phyloP scores from a whole-genome alignment of 2,113 vertebrate genomes.

The Leiothrix lutea region DNA sequence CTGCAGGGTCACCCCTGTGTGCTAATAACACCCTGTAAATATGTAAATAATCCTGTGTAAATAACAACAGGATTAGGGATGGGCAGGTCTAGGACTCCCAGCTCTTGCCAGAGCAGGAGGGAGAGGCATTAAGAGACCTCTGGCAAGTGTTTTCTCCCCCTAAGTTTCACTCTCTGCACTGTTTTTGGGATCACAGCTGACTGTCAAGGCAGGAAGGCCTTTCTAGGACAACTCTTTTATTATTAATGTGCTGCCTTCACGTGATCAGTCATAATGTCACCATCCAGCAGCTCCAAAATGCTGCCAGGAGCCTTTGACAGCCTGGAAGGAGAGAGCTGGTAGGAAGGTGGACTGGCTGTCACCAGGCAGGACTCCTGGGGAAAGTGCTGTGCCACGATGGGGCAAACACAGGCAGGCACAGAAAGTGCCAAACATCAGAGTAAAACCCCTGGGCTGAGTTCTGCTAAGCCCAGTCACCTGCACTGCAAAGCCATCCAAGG shows the following conservation, averaged over 20 bases:
- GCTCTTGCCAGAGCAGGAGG: neutral
- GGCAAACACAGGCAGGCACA: accelerated
- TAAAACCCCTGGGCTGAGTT: accelerated
- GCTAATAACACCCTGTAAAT: neutral
- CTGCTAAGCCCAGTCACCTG: neutral
- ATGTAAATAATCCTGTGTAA: neutral
- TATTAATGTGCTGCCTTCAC: neutral
- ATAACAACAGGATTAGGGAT: neutral
- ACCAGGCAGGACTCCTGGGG: neutral
- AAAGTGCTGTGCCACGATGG: accelerated
- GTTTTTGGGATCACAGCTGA: neutral
- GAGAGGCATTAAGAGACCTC: neutral
- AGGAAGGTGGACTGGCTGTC: neutral
- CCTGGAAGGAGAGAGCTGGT: neutral
- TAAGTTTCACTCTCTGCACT: neutral
- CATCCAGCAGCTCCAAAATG: neutral
- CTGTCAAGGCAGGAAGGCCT: neutral
- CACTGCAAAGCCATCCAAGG: neutral
- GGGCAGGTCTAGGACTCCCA: accelerated
- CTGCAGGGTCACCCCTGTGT: neutral
- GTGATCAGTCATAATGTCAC: neutral
- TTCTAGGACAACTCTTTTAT: neutral
- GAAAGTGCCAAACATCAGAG: neutral
- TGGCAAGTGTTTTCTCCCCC: neutral
- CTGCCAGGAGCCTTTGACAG: neutral